A percentile compares a stretch with the other conserved stretches of the same genome.
Evolutionary conservation across 23 tunicate species (phyloP).

Genomic region (Styela clava): DNA sequence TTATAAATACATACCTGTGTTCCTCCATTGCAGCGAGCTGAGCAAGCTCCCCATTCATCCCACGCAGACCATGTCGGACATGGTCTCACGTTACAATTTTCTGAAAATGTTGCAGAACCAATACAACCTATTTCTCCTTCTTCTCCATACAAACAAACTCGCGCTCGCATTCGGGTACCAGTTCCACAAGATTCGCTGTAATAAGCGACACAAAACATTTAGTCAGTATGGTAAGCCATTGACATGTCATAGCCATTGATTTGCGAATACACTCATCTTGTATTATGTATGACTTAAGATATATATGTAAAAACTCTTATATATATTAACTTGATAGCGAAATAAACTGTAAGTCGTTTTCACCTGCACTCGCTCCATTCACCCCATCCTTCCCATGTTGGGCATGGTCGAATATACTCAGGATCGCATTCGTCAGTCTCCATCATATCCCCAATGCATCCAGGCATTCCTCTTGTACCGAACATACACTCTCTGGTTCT

Average conservation of each 20-base stretch:
- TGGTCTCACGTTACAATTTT: slow-evolving; percentile 26
- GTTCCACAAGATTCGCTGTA: slow-evolving; percentile 29
- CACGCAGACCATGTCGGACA: slow-evolving; percentile 62
- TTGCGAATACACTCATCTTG: no score
- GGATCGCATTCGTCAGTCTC: slow-evolving; percentile 32
- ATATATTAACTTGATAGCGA: no score
- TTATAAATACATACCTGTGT: slow-evolving; percentile 24
- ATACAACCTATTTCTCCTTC: slow-evolving; percentile 28
- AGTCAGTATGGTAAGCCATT: no score
- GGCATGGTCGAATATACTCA: not conserved
- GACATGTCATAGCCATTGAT: no score
- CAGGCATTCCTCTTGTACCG: slow-evolving; percentile 66
- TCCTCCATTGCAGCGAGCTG: slow-evolving; percentile 61
- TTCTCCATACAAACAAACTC: slow-evolving; percentile 21
- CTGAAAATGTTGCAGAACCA: slow-evolving; percentile 22
- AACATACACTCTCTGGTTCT: slow-evolving; percentile 38
- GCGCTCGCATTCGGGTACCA: slow-evolving; percentile 18
- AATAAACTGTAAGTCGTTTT: no score
- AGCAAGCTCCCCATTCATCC: slow-evolving; percentile 55
- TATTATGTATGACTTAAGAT: no score
- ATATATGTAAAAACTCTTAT: no score
- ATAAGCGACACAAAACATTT: no score
- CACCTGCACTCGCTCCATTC: slow-evolving; percentile 26
- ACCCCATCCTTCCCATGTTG: slow-evolving; percentile 24
- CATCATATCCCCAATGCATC: slow-evolving; percentile 47